These are phyloP conservation scores for Pocota personata DNA, from an alignment of 2,888 invertebrate species.

Conservation along the genomic window DNA sequence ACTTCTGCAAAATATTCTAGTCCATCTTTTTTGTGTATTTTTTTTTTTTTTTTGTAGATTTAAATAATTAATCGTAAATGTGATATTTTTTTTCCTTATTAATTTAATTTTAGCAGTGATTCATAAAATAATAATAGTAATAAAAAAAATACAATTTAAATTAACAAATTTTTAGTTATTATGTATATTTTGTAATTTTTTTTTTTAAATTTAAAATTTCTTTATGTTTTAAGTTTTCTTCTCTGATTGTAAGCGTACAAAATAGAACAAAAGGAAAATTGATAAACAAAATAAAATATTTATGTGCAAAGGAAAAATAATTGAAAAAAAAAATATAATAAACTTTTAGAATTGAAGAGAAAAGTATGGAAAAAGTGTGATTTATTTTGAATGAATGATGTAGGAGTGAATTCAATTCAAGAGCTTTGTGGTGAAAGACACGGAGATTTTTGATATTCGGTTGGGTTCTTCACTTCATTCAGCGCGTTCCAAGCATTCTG, in stretches of 20 bases:
- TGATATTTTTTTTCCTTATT: conserved; percentile 70
- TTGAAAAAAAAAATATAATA: conserved; percentile 45
- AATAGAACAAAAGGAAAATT: conserved; percentile 48
- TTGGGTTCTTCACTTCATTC: no score
- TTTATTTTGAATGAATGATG: not conserved
- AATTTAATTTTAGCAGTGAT: conserved; percentile 67
- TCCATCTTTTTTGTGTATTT: conserved; percentile 63
- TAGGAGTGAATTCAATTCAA: not conserved
- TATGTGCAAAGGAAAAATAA: conserved; percentile 58
- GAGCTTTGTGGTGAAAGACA: no score
- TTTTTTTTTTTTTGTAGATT: conserved; percentile 54
- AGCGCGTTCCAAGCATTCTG: no score
- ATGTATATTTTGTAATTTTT: conserved; percentile 22
- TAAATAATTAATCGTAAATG: conserved; percentile 71
- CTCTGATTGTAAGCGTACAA: conserved; percentile 67
- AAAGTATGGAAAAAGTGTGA: not conserved
- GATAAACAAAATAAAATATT: conserved; percentile 43
- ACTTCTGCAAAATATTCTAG: conserved; percentile 72
- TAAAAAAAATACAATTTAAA: conserved; percentile 1
- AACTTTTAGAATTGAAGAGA: conserved; percentile 50
- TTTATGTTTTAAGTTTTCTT: conserved; percentile 22
- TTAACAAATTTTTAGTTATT: conserved; percentile 32
- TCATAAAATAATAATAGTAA: conserved; percentile 48
- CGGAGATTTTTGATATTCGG: no score
- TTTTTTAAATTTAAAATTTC: conserved; percentile 27